Base-by-base conservation (phyloP, 2,888 invertebrate genomes). In the Saturnia japonica region DNA sequence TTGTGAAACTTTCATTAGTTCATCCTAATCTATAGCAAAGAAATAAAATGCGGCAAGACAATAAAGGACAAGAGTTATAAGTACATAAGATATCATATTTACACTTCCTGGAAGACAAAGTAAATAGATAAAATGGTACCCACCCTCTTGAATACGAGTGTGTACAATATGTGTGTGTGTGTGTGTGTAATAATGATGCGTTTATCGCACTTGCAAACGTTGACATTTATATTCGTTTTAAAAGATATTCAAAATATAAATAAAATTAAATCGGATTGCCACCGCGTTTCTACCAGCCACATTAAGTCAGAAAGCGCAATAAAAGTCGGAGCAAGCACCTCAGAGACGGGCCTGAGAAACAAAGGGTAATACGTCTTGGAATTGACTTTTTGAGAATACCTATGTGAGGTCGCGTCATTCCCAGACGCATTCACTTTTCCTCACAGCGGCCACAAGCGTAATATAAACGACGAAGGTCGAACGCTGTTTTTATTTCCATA, bases 281-380 rank as follows among this genome's bases (percentile, higher is more conserved):
- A 82, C 85, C 78, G 75, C 77, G 77, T 84, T 85, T 79, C 79
- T 81, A 82, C 81, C 74, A 79, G 77, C 84, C 80, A 81, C 80
- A 83, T 88, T 82, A 86, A 84, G 80, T 84, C 82, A 80, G 84
- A 82, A n/a, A 80, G 78, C 78, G 85, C 82, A 83, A 88, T 87
- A 90, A 90, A 88, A 86, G 80, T 76, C 79, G 75, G 73, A 75
- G 80, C 78, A 81, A 81, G 83, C 79, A 80, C 82, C 81, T 85
- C 78, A 77, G 85, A 74, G 85, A 87, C 85, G 86, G 88, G 83
- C 76, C 82, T 77, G 73, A 74, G 79, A 82, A 91, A 92, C 92
- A 93, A 93, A 91, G 88, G 88, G 91, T 84, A 88, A 90, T 92
- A 87, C 85, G 81, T 89, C 87, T 86, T 85, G 80, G 81, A 89